Evolutionary conservation across 1,140 invertebrate genomes (phyloP).

Genomic region (Drosophila littoralis): DNA sequence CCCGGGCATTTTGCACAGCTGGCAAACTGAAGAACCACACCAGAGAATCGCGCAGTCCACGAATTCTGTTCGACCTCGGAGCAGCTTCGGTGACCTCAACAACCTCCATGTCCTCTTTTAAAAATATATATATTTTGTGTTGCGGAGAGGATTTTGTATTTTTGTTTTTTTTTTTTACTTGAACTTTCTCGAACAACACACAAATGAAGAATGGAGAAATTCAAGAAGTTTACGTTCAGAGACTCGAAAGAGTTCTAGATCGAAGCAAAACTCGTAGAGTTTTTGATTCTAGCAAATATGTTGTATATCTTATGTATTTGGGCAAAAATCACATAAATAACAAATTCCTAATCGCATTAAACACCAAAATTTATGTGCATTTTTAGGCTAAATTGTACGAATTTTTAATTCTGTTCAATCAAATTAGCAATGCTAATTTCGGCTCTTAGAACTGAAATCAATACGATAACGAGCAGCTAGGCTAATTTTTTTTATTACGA

Average conservation of each 20-base stretch:
- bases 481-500: slow-evolving; percentile 14
- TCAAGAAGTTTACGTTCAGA: background rate
- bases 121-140: background rate
- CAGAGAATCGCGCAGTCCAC: slow-evolving; percentile 16
- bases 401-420: slow-evolving; percentile 28
- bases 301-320: slow-evolving; percentile 12
- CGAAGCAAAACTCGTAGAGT: background rate
- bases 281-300: slow-evolving; percentile 16
- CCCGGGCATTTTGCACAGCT: slow-evolving; percentile 31
- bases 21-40: slow-evolving; percentile 28
- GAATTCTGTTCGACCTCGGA: background rate
- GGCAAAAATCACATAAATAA: slow-evolving; percentile 40
- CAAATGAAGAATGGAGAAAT: slow-evolving; percentile 5
- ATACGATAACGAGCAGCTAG: background rate
- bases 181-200: background rate
- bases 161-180: background rate
- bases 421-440: slow-evolving; percentile 71
- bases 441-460: slow-evolving; percentile 48
- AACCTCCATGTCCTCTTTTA: slow-evolving; percentile 4
- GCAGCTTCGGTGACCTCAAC: too few relatives aligned
- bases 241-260: slow-evolving; percentile 1
- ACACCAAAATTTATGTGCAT: slow-evolving; percentile 54
- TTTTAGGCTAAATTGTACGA: slow-evolving; percentile 24
- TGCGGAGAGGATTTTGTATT: background rate
- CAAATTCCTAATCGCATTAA: slow-evolving; percentile 18